Conservation (phyloP, 2,797 vertebrate species). For the Cyclopterus lumpus region DNA sequence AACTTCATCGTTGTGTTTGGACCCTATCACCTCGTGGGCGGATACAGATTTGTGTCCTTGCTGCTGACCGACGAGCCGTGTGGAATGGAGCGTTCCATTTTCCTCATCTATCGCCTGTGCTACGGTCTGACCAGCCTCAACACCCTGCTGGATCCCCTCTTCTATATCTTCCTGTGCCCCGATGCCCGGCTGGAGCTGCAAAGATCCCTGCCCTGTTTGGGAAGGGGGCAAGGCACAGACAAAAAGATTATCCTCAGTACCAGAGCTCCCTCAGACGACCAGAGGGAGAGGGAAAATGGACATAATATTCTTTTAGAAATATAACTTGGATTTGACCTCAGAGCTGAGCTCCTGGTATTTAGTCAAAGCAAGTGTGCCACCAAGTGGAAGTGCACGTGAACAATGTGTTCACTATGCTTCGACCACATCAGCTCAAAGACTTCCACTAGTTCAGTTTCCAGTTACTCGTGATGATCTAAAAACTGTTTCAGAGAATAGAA, state of each 20-base stretch:
- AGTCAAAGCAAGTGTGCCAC: conserved; percentile 43
- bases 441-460: background rate
- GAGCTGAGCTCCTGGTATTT: background rate
- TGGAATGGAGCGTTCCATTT: conserved; percentile 77
- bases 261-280: conserved; percentile 40
- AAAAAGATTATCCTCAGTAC: conserved; percentile 49
- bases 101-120: conserved; percentile 81
- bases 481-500: background rate
- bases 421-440: background rate
- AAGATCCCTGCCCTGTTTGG: conserved; percentile 77
- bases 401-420: background rate
- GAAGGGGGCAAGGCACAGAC: conserved; percentile 32
- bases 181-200: conserved; percentile 82
- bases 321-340: conserved; percentile 24
- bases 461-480: background rate
- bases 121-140: conserved; percentile 86
- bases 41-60: conserved; percentile 82
- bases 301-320: conserved; percentile 32
- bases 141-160: conserved; percentile 84
- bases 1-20: conserved; percentile 86
- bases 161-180: conserved; percentile 86
- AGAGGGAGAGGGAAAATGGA: conserved; percentile 41
- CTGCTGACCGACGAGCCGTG: conserved; percentile 79
- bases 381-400: conserved; percentile 42
- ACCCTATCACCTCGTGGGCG: conserved; percentile 85